These are phyloP conservation scores for Melierax canorus DNA, from an alignment of 2,113 vertebrate species.

Conservation along the genomic window DNA sequence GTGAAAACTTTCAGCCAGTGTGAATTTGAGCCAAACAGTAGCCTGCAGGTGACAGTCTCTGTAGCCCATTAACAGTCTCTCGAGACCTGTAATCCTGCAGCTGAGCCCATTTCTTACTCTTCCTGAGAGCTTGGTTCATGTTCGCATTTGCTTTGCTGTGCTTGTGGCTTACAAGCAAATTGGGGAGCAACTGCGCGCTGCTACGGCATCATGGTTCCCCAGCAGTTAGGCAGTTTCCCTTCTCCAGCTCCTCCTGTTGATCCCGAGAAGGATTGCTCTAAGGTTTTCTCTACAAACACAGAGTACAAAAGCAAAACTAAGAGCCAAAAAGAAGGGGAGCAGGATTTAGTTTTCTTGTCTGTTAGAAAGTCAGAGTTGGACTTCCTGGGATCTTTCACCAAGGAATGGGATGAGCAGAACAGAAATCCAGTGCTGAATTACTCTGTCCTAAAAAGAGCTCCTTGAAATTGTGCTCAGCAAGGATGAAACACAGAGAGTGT, in stretches of 20 bases:
- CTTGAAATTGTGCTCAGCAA: background rate
- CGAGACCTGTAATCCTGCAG: background rate
- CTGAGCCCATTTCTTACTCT: conserved; percentile 9
- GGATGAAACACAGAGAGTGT: background rate
- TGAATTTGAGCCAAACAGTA: conserved; percentile 24
- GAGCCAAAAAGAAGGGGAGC: background rate
- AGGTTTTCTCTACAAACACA: background rate
- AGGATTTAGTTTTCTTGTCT: background rate
- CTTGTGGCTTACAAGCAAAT: background rate
- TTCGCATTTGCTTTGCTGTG: background rate
- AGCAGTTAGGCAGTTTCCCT: background rate
- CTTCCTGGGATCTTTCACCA: background rate
- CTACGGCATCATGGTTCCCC: background rate
- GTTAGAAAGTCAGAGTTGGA: background rate
- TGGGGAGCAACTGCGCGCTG: background rate
- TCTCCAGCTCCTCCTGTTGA: background rate
- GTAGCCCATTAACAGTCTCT: conserved; percentile 45
- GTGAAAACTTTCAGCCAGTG: background rate
- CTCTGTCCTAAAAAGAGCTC: background rate
- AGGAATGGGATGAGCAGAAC: background rate
- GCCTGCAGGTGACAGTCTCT: conserved; percentile 36
- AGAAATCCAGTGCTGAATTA: background rate
- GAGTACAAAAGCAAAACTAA: too few species aligned
- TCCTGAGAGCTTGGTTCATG: background rate
- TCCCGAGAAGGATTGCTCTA: background rate